Conservation (phyloP, 2,888 invertebrate genomes). For the Drosophila hawaiiensis region DNA sequence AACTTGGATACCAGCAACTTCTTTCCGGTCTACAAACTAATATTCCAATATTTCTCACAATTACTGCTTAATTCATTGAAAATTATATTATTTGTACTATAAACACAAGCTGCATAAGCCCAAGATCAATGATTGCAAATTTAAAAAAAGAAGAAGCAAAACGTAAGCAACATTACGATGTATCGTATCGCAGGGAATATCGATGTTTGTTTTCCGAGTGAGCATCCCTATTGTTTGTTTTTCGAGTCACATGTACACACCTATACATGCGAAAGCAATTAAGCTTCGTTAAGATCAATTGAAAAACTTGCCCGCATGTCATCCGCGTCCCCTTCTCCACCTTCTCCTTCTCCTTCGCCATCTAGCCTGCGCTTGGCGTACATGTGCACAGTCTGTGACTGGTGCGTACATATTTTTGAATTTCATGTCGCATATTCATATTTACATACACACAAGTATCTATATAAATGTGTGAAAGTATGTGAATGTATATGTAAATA, state of each 20-base stretch:
- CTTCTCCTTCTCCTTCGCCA: not conserved
- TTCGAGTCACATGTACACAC: slow-evolving; percentile 52
- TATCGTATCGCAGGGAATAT: not conserved
- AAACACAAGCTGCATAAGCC: not conserved
- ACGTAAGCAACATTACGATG: not conserved
- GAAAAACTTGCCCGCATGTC: slow-evolving; percentile 84
- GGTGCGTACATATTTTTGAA: slow-evolving; percentile 64
- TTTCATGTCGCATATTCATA: slow-evolving; percentile 38
- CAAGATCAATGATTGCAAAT: not conserved
- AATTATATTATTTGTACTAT: not conserved
- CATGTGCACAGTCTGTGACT: slow-evolving; percentile 33
- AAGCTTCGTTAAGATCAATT: slow-evolving; percentile 85
- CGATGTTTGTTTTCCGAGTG: not conserved
- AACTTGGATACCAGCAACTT: not conserved
- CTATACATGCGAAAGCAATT: slow-evolving; percentile 82
- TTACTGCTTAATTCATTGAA: not conserved
- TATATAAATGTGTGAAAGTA: not conserved
- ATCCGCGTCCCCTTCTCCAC: slow-evolving; percentile 28
- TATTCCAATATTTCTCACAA: not conserved
- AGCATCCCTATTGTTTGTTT: slow-evolving; percentile 11
- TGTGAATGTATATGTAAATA: not conserved
- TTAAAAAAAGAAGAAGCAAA: not conserved
- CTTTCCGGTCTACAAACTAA: not conserved
- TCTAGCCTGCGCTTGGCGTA: slow-evolving; percentile 4
- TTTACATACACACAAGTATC: not conserved